Base-by-base conservation (phyloP, 2,888 invertebrate species). In the Nemotelus pantherinus region DNA sequence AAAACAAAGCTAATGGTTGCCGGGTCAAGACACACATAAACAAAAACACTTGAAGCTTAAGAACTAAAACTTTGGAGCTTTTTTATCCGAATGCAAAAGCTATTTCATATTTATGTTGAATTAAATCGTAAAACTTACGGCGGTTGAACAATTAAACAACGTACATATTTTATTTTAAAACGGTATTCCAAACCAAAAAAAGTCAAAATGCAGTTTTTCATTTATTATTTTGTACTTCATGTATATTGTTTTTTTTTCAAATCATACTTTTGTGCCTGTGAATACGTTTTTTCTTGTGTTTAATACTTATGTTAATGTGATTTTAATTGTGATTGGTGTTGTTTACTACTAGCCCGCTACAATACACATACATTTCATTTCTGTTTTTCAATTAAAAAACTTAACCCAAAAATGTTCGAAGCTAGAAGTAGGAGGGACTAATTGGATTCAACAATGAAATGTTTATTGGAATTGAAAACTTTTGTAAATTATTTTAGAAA, bases 251-350 rank as follows among this genome's bases (percentile, higher is more conserved):
- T 67, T 74, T 58, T 76, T 57, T 39, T 57, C 53, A 77, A 76
- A 77, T 67, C 77, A 77, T 77, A 25, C 43, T 63, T 63, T 3
- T 63, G 60, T 76, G 70, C 74, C 71, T 78, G 76, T 78, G 76
- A 72, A 78, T 68, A 77, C 43, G 63, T 77, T 71, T 75, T 75
- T 77, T 78, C 77, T 70, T 77, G 65, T 67, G 47, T 78, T 78
- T n/a, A 71, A 71, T 71, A 57, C 45, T 71, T 71, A 44, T 77
- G 48, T 72, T 68, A 41, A 55, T 75, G 43, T 50, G 65, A 77
- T 78, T 67, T 53, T 65, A 76, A 25, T 75, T 72, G 68, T 60
- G 63, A 60, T 60, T 60, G 74, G 74, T 74, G 74, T 74, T 74
- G 74, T 74, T 60, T 41, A 74, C 41, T 60, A 74, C 48, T 63